Conservation (phyloP, 2,113 vertebrate species). For the Miniopterus natalensis region DNA sequence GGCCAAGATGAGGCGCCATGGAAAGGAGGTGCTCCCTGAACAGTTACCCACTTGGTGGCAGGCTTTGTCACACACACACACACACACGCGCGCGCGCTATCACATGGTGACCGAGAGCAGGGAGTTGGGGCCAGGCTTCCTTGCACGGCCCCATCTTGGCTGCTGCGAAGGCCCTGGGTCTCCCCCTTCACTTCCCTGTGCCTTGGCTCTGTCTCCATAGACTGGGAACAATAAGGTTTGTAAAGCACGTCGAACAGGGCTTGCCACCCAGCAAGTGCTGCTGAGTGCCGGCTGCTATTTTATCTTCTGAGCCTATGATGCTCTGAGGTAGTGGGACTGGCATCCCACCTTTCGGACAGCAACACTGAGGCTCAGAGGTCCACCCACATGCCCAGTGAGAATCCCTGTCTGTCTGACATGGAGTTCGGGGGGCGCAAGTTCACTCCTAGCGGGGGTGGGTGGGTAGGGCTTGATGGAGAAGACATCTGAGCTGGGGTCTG, state of each 20-base stretch:
- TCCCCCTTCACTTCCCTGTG: neutral
- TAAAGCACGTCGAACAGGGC: neutral
- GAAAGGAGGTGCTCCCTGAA: neutral
- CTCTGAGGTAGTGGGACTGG: neutral
- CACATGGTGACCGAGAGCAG: neutral
- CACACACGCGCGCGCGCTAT: too few species aligned
- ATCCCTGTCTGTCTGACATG: neutral
- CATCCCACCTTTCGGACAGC: neutral
- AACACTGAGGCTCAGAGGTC: neutral
- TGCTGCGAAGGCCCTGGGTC: too few species aligned
- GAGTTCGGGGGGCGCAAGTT: neutral
- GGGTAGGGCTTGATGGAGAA: too few species aligned
- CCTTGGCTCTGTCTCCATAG: neutral
- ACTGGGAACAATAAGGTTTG: neutral
- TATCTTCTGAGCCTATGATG: neutral
- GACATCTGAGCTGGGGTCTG: too few species aligned
- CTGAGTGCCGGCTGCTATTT: neutral
- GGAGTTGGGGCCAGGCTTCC: neutral
- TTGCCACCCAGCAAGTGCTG: fast-evolving
- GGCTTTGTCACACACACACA: neutral
- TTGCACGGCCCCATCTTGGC: fast-evolving
- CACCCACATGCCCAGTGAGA: neutral
- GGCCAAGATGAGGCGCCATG: neutral
- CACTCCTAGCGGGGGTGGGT: neutral
- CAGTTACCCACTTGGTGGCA: neutral